These are phyloP conservation scores for Volucella inanis DNA, from an alignment of 2,888 invertebrate species.

Conservation along the genomic window DNA sequence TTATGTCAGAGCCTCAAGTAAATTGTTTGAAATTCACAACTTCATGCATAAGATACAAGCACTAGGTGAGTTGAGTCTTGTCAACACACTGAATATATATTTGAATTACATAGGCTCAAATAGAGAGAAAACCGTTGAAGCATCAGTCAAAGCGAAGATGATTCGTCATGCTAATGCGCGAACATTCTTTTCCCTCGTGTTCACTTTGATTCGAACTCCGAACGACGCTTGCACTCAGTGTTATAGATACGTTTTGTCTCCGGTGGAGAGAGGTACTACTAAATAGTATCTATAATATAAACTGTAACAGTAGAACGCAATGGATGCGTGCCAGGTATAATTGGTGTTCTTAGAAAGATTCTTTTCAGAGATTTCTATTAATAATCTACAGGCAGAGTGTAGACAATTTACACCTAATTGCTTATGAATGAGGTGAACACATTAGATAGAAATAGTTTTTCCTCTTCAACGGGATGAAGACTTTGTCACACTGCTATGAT, in stretches of 20 bases:
- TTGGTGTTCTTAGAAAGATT: conserved; percentile 7
- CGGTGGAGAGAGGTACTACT: no score
- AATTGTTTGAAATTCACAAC: background rate
- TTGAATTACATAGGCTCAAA: conserved; percentile 27
- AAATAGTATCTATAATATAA: background rate
- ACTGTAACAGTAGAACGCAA: conserved; percentile 26
- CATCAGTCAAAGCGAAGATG: background rate
- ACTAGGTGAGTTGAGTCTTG: background rate
- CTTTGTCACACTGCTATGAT: conserved; percentile 26
- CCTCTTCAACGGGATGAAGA: conserved; percentile 38
- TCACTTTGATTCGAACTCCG: background rate
- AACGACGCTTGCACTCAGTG: no score
- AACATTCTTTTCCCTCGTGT: background rate
- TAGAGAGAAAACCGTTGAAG: conserved; percentile 43
- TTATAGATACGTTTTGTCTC: no score
- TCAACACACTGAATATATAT: conserved; percentile 31
- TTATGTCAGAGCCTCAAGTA: conserved; percentile 3
- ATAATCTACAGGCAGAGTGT: conserved; percentile 2
- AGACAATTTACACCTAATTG: conserved; percentile 47
- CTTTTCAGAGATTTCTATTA: conserved; percentile 3
- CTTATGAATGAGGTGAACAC: conserved; percentile 6
- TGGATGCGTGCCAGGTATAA: conserved; percentile 7
- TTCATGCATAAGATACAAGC: background rate
- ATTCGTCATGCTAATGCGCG: background rate
- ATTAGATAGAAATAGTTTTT: conserved; percentile 1